phyloP scores from a whole-genome alignment of 2,888 invertebrate species.

The Temnothorax ravouxi region DNA sequence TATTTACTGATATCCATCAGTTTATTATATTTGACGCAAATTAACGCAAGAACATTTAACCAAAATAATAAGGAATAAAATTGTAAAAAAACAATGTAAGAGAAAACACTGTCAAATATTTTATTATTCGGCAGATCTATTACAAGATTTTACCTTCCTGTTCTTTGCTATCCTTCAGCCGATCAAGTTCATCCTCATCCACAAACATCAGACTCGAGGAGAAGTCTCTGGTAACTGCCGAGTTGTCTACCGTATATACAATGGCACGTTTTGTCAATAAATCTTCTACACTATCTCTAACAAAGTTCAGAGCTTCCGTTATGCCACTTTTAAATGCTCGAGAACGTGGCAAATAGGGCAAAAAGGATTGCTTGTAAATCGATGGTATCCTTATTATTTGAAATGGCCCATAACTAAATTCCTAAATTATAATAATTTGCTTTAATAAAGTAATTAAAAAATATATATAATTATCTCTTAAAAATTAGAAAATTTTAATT shows the following conservation, averaged over 20 bases:
- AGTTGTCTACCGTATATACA: constrained; percentile 82
- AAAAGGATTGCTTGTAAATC: constrained; percentile 72
- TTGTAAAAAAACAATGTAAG: background rate
- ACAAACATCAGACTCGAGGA: constrained; percentile 73
- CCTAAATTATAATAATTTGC: constrained; percentile 73
- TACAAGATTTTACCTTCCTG: constrained; percentile 67
- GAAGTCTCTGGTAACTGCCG: constrained; percentile 67
- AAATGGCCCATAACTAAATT: constrained; percentile 83
- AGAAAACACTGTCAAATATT: background rate
- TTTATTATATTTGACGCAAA: background rate
- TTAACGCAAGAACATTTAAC: background rate
- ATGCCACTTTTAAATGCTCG: constrained; percentile 76
- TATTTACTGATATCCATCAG: background rate
- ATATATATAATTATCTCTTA: background rate
- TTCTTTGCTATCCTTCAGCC: constrained; percentile 73
- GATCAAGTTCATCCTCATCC: constrained; percentile 82
- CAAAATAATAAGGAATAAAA: background rate
- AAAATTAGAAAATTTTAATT: background rate
- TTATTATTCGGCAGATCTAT: background rate
- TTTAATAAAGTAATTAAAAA: constrained; percentile 12
- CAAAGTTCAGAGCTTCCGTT: constrained; percentile 80
- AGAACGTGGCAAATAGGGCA: constrained; percentile 80
- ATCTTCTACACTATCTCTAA: constrained; percentile 81
- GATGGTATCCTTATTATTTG: constrained; percentile 83
- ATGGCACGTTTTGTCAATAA: constrained; percentile 83